Base-by-base conservation (phyloP, 2,113 vertebrate species). In the Marmota monax region DNA sequence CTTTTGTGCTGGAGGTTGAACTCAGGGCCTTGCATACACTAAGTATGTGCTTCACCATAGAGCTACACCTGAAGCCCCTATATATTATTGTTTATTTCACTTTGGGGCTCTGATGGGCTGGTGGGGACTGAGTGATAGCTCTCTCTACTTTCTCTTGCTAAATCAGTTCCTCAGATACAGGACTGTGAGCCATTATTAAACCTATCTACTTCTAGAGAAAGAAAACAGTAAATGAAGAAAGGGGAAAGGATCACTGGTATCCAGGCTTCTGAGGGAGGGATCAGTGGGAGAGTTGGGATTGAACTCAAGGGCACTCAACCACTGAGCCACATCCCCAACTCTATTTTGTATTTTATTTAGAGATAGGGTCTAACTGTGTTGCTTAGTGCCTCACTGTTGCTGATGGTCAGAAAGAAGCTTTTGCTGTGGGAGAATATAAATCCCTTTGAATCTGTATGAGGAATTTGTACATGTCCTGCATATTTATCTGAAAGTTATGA, bases 371-470 rank as follows among this genome's bases (percentile, higher is more conserved):
- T 4, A 39, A 39, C 39, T 39, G 39, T 39, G 39, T 39, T 39
- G 39, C 39, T 39, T 39, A 39, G 39, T 39, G 39, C 39, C 39
- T 39, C 39, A 39, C 39, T 39, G 39, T 39, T 39, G 39, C 39
- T 3, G 82, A 39, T 53, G 23, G 16, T 25, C 53, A 79, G 42
- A 88, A 74, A 74, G n/a, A 84, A 61, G 61, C 20, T 74, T 74
- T 76, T 87, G 34, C 48, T 89, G 72, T 45, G 45, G 63, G 90
- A 94, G 51, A 88, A 90, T 6, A 79, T 70, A 92, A 79, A 13
- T 93, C 87, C 34, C 27, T 91, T 80, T 88, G 42, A 96, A 82
- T 92, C 77, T 83, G 48, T 80, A n/a, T 85, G 53, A 77, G 73
- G 67, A 80, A 58, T 90, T 78, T 93, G 34, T 77, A 45, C 27